Percentiles rank a stretch among this genome's conserved stretches.
Evolutionary conservation across 2,113 vertebrate genomes (phyloP).

Genomic region (Oceanodroma tethys): DNA sequence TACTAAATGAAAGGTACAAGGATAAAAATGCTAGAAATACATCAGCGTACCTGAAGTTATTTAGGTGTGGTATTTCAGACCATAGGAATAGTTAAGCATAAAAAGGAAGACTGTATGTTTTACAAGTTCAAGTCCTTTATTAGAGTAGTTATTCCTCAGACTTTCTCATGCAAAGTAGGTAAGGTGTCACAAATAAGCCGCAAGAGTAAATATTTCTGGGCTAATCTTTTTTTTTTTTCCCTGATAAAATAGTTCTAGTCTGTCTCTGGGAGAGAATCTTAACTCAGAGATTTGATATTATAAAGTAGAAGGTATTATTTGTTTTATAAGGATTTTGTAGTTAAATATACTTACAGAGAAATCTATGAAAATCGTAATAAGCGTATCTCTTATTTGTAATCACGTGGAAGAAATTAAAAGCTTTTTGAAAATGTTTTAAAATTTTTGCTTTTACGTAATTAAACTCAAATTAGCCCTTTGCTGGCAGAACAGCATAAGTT

Average conservation of each 20-base stretch:
- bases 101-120: neutral
- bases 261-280: neutral
- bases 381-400: neutral
- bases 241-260: neutral
- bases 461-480: neutral
- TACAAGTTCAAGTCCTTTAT: neutral
- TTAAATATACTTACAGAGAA: neutral
- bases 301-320: neutral
- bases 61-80: neutral
- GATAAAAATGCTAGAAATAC: neutral
- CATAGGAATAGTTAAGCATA: neutral
- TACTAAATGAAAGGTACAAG: neutral
- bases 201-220: neutral
- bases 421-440: neutral
- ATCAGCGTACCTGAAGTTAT: neutral
- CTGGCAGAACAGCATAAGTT: neutral
- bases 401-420: neutral
- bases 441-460: neutral
- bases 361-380: neutral
- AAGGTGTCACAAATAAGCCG: neutral
- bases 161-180: neutral
- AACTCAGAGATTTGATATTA: neutral
- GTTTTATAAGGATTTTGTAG: neutral
- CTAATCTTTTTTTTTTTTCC: neutral
- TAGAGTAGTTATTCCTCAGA: neutral